phyloP scores from a whole-genome alignment of 2,888 invertebrate genomes.

The Brenthis ino region DNA sequence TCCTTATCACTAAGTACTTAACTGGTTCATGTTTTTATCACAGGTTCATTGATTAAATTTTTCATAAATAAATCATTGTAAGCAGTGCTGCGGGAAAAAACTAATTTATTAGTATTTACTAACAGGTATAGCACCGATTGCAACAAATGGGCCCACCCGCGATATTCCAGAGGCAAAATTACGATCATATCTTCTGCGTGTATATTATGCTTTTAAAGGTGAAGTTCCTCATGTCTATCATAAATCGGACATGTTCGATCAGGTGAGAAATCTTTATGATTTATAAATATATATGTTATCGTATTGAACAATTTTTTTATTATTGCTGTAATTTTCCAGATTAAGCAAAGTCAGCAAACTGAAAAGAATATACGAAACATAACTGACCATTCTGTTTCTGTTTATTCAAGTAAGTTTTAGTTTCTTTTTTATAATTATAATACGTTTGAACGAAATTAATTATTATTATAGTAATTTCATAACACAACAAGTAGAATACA shows the following conservation, averaged over 20 bases:
- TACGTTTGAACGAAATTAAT: neutral
- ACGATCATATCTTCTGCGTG: conserved; percentile 92
- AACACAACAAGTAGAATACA: too few species aligned
- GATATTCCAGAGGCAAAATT: conserved; percentile 89
- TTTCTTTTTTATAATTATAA: neutral
- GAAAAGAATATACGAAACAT: conserved; percentile 63
- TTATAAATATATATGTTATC: neutral
- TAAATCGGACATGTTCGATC: conserved; percentile 62
- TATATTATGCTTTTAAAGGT: conserved; percentile 94
- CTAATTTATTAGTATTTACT: conserved; percentile 27
- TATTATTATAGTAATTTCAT: too few species aligned
- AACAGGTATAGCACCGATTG: conserved; percentile 84
- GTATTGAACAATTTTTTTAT: neutral
- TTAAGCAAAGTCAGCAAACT: conserved; percentile 67
- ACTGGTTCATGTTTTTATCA: neutral
- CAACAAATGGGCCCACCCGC: conserved; percentile 88
- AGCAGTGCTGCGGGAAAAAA: too few species aligned
- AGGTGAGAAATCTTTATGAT: conserved; percentile 50
- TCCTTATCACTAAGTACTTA: too few species aligned
- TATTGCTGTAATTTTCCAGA: conserved; percentile 52
- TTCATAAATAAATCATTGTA: neutral
- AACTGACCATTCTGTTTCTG: conserved; percentile 60
- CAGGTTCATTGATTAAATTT: neutral
- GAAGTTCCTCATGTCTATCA: conserved; percentile 88
- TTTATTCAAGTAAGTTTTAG: conserved; percentile 66